phyloP scores from a whole-genome alignment of 2,113 vertebrate species.

The Procavia capensis region DNA sequence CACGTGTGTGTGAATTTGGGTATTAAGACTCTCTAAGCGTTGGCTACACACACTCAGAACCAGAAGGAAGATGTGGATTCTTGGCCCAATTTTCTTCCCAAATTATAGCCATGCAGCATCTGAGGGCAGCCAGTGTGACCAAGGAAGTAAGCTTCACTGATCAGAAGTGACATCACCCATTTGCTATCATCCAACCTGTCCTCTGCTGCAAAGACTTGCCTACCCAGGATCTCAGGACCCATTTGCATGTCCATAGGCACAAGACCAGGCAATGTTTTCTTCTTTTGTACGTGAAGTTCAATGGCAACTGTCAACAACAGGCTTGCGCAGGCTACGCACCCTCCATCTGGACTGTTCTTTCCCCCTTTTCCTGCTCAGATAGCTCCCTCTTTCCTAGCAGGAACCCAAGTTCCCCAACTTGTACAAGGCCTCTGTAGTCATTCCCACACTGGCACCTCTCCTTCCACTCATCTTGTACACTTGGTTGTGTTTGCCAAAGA shows the following conservation, averaged over 20 bases:
- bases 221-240: not conserved
- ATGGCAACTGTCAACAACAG: too few relatives aligned
- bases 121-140: not conserved
- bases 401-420: not conserved
- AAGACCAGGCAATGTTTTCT: not conserved
- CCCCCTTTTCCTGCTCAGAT: not conserved
- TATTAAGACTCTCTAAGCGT: not conserved
- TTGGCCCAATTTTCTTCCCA: not conserved
- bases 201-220: not conserved
- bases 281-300: not conserved
- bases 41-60: not conserved
- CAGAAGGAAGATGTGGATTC: not conserved
- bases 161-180: too few relatives aligned
- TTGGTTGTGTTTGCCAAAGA: conserved; percentile 3
- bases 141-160: not conserved
- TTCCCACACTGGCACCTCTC: not conserved
- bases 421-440: not conserved
- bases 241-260: not conserved
- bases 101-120: not conserved
- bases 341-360: too few relatives aligned
- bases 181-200: not conserved
- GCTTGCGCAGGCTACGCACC: not conserved
- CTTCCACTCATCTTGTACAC: not conserved
- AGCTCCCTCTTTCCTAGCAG: not conserved
- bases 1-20: not conserved